Evolutionary conservation across 92 coral and sea anemone species (phyloP).

Genomic region (Porites cylindrica): DNA sequence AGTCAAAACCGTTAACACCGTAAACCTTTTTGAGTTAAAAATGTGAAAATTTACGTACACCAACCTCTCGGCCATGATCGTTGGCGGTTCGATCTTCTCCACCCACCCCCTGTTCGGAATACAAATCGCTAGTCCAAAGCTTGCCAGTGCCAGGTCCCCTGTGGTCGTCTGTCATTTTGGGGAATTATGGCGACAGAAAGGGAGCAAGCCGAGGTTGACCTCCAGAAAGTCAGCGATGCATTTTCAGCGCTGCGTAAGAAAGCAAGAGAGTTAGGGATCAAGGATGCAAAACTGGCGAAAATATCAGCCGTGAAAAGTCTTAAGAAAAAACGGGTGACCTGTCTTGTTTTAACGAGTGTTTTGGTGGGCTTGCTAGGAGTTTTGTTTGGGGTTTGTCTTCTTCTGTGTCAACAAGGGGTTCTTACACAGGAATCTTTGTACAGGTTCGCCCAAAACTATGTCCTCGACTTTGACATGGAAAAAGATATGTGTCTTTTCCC

Average conservation of each 20-base stretch:
- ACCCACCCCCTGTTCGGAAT: too few species aligned
- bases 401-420: slow-evolving; percentile 50
- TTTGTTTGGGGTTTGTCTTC: slow-evolving; percentile 56
- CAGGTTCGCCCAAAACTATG: slow-evolving; percentile 60
- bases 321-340: slow-evolving; percentile 39
- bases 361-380: slow-evolving; percentile 70
- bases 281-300: slow-evolving; percentile 66
- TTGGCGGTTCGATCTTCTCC: too few species aligned
- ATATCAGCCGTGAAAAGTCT: slow-evolving; percentile 71
- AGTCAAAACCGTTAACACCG: too few species aligned
- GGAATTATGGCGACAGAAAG: slow-evolving; percentile 43
- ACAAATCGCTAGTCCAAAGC: too few species aligned
- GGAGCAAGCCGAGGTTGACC: slow-evolving; percentile 27
- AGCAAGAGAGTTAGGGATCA: slow-evolving; percentile 86
- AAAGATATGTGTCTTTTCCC: slow-evolving; percentile 85
- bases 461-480: slow-evolving; percentile 80
- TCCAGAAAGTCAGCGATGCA: slow-evolving; percentile 67
- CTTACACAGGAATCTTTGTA: slow-evolving; percentile 56
- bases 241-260: slow-evolving; percentile 75
- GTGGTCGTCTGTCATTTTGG: neutral
- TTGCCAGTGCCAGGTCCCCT: too few species aligned
- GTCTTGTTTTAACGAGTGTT: slow-evolving; percentile 33
- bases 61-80: too few species aligned
- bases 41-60: too few species aligned
- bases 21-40: too few species aligned